These are phyloP conservation scores for Phrynocephalus vlangalii DNA, from an alignment of 2,797 vertebrate species.

Conservation along the genomic window DNA sequence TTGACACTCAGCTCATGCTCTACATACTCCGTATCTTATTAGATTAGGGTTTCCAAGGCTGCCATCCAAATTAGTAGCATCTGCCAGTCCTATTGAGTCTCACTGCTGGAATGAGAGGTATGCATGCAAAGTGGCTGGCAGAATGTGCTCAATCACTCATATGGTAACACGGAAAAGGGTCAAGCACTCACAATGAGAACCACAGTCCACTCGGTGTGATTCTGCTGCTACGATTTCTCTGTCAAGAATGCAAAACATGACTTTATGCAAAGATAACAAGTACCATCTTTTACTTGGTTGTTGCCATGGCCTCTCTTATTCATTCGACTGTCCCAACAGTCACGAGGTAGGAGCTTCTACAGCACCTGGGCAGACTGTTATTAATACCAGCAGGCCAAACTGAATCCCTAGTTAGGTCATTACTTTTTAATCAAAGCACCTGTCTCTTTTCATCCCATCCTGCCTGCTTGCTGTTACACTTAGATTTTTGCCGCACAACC, in stretches of 20 bases:
- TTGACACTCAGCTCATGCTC: background rate
- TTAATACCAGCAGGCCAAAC: conserved; percentile 8
- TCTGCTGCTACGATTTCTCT: conserved; percentile 10
- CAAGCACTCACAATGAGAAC: conserved; percentile 9
- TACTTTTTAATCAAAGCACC: conserved; percentile 53
- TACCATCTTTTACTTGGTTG: conserved; percentile 4
- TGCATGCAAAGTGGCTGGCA: background rate
- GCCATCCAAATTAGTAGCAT: conserved; percentile 42
- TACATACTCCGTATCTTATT: conserved; percentile 48
- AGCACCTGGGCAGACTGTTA: conserved; percentile 3
- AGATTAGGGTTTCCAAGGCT: conserved; percentile 40
- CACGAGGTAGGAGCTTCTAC: background rate
- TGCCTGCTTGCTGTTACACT: conserved; percentile 40
- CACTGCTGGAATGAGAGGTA: conserved; percentile 19
- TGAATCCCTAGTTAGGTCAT: conserved; percentile 24
- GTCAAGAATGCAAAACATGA: conserved; percentile 28
- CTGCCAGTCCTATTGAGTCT: conserved; percentile 53
- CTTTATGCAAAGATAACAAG: conserved; percentile 41
- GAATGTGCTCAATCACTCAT: background rate
- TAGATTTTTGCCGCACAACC: conserved; percentile 44
- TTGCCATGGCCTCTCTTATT: conserved; percentile 9
- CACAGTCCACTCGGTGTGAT: conserved; percentile 25
- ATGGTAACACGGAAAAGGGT: background rate
- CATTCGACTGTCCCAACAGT: conserved; percentile 24
- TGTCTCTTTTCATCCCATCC: conserved; percentile 50